Evolutionary conservation across 2,113 vertebrate genomes (phyloP).

Genomic region (Chlamydotis undulata): DNA sequence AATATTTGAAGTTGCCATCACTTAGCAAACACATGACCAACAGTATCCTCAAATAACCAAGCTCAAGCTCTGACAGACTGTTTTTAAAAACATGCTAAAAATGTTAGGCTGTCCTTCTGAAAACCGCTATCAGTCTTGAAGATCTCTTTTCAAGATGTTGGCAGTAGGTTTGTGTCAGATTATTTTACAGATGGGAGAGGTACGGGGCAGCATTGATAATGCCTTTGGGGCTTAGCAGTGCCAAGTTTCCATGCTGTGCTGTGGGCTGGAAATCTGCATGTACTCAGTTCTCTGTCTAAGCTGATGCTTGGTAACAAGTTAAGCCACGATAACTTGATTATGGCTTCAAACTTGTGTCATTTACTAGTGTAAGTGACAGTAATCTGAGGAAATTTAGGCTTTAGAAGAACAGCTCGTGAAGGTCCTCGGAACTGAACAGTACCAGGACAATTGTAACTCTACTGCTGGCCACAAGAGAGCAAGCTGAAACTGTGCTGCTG

Average conservation of each 20-base stretch:
- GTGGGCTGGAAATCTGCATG: rapidly evolving
- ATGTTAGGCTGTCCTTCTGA: background rate
- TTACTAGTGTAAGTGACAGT: background rate
- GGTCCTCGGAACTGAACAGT: background rate
- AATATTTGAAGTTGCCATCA: background rate
- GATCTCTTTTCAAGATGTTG: background rate
- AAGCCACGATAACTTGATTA: background rate
- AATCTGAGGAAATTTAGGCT: background rate
- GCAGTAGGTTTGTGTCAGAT: background rate
- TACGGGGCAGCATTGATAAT: background rate
- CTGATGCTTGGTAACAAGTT: background rate
- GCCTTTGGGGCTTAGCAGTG: background rate
- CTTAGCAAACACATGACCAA: background rate
- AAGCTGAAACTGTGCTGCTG: background rate
- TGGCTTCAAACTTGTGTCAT: background rate
- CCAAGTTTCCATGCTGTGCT: background rate
- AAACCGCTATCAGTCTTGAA: background rate
- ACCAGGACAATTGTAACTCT: background rate
- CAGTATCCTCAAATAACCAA: background rate
- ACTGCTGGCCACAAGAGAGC: slow-evolving; percentile 46
- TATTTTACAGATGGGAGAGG: background rate
- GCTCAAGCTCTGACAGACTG: background rate
- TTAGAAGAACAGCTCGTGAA: background rate
- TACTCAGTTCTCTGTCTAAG: background rate
- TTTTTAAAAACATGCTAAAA: background rate